A percentile compares a stretch with the other conserved stretches of the same genome.
Conservation (phyloP, 2,113 vertebrate species). For the Redunca redunca region DNA sequence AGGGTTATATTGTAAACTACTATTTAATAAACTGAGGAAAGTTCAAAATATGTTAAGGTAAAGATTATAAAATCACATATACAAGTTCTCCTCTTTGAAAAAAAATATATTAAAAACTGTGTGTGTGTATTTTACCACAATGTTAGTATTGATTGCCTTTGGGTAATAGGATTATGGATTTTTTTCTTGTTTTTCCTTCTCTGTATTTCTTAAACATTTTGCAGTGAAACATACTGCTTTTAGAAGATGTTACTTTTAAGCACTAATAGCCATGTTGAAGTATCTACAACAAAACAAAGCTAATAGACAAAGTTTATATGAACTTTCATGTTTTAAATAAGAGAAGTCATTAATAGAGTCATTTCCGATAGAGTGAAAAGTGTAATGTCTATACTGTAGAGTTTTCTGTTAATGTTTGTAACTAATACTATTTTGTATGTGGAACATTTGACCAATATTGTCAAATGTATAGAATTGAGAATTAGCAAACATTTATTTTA, state of each 20-base stretch:
- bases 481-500: neutral
- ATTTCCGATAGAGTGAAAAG: neutral
- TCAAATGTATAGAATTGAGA: constrained; percentile 1
- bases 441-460: neutral
- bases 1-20: neutral
- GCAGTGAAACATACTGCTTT: neutral
- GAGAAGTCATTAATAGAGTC: neutral
- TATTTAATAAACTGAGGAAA: constrained; percentile 5
- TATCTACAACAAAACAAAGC: neutral
- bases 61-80: neutral
- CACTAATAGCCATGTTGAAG: neutral
- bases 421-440: neutral
- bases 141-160: neutral
- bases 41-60: neutral
- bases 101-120: neutral
- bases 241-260: constrained; percentile 9
- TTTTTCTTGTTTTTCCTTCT: neutral
- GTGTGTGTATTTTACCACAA: neutral
- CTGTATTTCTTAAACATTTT: constrained; percentile 5
- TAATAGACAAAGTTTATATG: constrained; percentile 8
- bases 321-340: neutral
- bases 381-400: neutral
- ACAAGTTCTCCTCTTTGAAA: neutral
- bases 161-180: neutral
- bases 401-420: constrained; percentile 12